These are phyloP conservation scores for Zaprionus lineosus DNA, from an alignment of 2,888 invertebrate species.

Conservation along the genomic window DNA sequence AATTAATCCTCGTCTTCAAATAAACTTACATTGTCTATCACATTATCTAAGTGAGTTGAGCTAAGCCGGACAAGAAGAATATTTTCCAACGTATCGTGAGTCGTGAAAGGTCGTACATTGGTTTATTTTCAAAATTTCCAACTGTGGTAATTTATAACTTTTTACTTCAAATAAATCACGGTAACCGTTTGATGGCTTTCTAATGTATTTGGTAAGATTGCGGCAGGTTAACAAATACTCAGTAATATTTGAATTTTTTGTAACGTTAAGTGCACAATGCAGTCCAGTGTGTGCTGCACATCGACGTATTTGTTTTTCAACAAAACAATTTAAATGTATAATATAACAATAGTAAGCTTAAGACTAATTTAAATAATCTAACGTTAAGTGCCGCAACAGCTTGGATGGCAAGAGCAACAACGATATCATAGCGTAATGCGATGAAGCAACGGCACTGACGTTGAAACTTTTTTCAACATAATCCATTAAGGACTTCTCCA, in stretches of 20 bases:
- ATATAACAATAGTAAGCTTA: too few species aligned
- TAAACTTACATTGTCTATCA: constrained; percentile 4
- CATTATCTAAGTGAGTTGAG: constrained; percentile 6
- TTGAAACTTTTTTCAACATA: too few species aligned
- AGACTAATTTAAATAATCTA: too few species aligned
- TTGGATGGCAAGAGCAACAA: too few species aligned
- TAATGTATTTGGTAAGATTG: constrained; percentile 19
- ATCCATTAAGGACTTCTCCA: too few species aligned
- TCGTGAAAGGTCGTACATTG: too few species aligned
- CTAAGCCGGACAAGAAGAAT: constrained; percentile 4
- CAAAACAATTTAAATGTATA: too few species aligned
- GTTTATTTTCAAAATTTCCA: constrained; percentile 23
- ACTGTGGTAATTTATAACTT: constrained; percentile 10
- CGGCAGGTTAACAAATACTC: constrained; percentile 13
- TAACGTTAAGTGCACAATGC: constrained; percentile 20
- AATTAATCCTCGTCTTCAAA: constrained; percentile 7
- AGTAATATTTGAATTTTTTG: constrained; percentile 1
- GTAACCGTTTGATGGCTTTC: constrained; percentile 8
- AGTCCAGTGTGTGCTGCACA: constrained; percentile 16
- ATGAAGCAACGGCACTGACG: too few species aligned
- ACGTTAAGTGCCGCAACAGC: too few species aligned
- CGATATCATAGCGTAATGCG: too few species aligned
- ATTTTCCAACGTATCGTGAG: constrained; percentile 6
- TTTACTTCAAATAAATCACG: constrained; percentile 11
- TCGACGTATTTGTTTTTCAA: too few species aligned